Evolutionary conservation across 2,797 vertebrate species (phyloP), one percentile per base, ranked within the genome.

Genomic region (Lemur catta): DNA sequence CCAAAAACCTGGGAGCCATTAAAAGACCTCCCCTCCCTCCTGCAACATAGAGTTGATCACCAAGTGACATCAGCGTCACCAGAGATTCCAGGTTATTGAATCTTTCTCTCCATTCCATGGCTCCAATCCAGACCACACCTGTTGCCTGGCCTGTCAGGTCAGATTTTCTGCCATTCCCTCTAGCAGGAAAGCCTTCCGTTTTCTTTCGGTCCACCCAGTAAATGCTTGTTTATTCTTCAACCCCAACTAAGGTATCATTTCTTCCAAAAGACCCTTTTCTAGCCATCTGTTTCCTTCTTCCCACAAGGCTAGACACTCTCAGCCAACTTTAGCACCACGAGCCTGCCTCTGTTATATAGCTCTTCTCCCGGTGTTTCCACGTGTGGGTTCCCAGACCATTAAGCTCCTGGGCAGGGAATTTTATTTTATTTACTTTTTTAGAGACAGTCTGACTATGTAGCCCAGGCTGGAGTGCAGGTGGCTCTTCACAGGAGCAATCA

Each of bases 381-480:
- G 0, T 2, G 2, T 57, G 33, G 33, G 35, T 52, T 46, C 52
- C 30, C 69, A 59, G 0, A 0, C 52, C 30, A 2, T 9, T 30
- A 76, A 79, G 84, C 59, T 74, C n/a, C 30, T 28, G 2, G 24
- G 61, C 74, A 78, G 46, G 46, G 12, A 41, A 17, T 46, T 87
- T 61, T 50, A 43, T 71, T 41, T 71, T 41, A 1, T 55, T 38
- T 79, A 30, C 50, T 55, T 17, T 28, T 26, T 35, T 35, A 26
- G 76, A 38, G 50, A 26, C 13, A 7, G 48, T 52, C 48, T 52
- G 48, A 65, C 63, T n/a, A 12, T 76, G 48, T n/a, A 18, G 71
- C 43, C 71, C 33, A n/a, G 48, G 75, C 48, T 78, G 13, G 76
- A 79, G 13, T 38, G 13, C 22, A 35, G 22, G 22, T 79, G n/a